Percentiles rank a stretch among this genome's conserved stretches.
phyloP scores from a whole-genome alignment of 1,140 invertebrate species.

The Potamilus streckersoni region DNA sequence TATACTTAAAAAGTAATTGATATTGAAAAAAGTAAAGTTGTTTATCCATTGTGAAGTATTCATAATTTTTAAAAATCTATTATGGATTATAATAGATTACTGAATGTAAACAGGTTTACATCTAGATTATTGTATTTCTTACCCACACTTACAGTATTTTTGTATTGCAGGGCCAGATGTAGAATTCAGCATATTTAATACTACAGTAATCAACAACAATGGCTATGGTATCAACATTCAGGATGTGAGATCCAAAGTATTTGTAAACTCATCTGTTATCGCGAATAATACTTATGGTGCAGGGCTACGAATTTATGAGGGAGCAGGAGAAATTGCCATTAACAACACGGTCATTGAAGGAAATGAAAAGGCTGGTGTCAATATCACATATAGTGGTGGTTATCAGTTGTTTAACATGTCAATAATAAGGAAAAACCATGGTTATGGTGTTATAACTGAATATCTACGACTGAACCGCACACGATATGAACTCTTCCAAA shows the following conservation, averaged over 20 bases:
- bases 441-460: constrained; percentile 61
- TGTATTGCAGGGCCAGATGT: constrained; percentile 49
- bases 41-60: too few species aligned
- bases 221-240: constrained; percentile 64
- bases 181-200: constrained; percentile 59
- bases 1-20: too few species aligned
- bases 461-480: constrained; percentile 55
- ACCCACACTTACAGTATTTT: not conserved
- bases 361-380: constrained; percentile 68
- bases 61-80: too few species aligned
- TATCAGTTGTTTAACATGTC: constrained; percentile 87
- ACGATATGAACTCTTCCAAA: constrained; percentile 47
- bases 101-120: too few species aligned
- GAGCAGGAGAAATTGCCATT: constrained; percentile 62
- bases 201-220: constrained; percentile 57
- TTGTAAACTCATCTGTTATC: constrained; percentile 57
- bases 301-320: constrained; percentile 61
- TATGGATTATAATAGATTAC: too few species aligned
- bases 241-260: constrained; percentile 61
- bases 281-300: constrained; percentile 62
- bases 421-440: constrained; percentile 71
- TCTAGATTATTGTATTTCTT: too few species aligned
- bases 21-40: too few species aligned
- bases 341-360: constrained; percentile 57
- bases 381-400: constrained; percentile 92